Evolutionary conservation across 1,140 invertebrate genomes (phyloP), one percentile per base, ranked within the genome.

Genomic region (Cataglyphis hispanica): DNA sequence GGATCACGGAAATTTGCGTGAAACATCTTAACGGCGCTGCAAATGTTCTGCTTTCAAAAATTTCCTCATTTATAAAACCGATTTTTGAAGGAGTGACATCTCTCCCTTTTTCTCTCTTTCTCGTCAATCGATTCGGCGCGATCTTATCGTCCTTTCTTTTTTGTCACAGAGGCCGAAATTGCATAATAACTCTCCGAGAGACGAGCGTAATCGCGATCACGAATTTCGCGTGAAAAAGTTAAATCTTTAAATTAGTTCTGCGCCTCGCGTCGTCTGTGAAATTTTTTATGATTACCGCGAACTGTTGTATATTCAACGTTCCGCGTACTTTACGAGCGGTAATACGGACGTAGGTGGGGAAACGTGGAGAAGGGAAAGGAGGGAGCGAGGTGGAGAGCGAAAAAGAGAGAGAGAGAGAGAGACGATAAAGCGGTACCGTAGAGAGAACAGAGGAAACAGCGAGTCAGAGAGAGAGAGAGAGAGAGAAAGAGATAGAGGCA

Each of bases 251-350:
- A 83, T 83, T 83, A 60, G 53, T 46, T 80, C n/a, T 83, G 37
- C 56, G 67, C 78, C 43, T 72, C 72, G 78, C 53, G n/a, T 40
- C 10, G 78, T 31, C 53, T 67, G 66, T 74, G 78, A 83, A 72
- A 83, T 83, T 83, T 83, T 83, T 83, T 83, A 83, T 74, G 78
- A 83, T 83, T 83, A 83, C 78, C 67, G 27, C 67, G 78, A 83
- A 83, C 67, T 83, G 67, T 83, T 83, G 78, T 83, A 83, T 83
- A 83, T 83, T 83, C 78, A 74, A 72, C 67, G 78, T 83, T 83
- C 67, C 78, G 67, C 78, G 67, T 83, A 83, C 37, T 83, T 83
- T 83, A 74, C 53, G 37, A 74, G 67, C 67, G 67, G 31, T 80
- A 80, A 80, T 83, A 74, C 67, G 53, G 13, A 60, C 53, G 66